Conservation (phyloP, 2,888 invertebrate genomes). For the Parnassius orleans region DNA sequence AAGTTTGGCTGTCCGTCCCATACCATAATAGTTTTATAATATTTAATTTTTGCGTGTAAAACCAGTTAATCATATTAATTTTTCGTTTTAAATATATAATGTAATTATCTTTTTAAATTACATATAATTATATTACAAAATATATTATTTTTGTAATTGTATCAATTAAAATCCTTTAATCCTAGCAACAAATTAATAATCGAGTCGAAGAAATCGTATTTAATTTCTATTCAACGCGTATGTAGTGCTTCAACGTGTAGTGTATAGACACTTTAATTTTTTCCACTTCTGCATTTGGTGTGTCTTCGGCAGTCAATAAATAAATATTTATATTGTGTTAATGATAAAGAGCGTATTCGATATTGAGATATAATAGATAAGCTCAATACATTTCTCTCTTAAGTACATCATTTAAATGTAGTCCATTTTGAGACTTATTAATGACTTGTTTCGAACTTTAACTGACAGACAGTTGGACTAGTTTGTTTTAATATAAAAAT, state of each 20-base stretch:
- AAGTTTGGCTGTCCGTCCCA: too few species aligned
- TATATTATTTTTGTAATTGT: too few species aligned
- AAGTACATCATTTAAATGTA: conserved; percentile 30
- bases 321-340: conserved; percentile 73
- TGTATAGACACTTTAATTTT: conserved; percentile 42
- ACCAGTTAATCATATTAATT: too few species aligned
- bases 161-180: too few species aligned
- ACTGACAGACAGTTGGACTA: conserved; percentile 27
- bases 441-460: conserved; percentile 30
- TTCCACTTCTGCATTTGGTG: conserved; percentile 66
- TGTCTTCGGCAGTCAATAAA: conserved; percentile 52
- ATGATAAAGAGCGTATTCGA: conserved; percentile 64
- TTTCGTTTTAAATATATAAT: too few species aligned
- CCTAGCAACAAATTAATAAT: too few species aligned
- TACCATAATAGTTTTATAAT: too few species aligned
- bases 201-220: too few species aligned
- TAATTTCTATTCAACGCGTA: too few species aligned
- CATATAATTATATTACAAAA: too few species aligned
- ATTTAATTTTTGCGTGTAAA: too few species aligned
- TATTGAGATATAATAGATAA: conserved; percentile 62
- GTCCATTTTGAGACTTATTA: conserved; percentile 31
- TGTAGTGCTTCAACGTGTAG: conserved; percentile 2
- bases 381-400: conserved; percentile 39
- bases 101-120: too few species aligned
- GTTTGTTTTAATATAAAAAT: conserved; percentile 28